These are phyloP conservation scores for Montipora sp. DNA, from an alignment of 64 coral and sea anemone species.

Conservation along the genomic window DNA sequence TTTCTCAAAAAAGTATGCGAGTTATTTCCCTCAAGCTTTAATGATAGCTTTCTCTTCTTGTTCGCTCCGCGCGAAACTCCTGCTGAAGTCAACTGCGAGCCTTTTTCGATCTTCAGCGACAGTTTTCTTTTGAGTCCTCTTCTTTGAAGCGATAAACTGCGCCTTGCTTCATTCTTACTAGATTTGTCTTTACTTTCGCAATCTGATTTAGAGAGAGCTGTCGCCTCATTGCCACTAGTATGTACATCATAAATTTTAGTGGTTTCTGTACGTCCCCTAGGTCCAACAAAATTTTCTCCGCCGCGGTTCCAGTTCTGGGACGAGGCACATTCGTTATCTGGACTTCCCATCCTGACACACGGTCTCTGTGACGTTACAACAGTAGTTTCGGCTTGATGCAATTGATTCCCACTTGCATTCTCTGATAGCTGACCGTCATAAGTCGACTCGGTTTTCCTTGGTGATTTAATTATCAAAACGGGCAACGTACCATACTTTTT, in stretches of 20 bases:
- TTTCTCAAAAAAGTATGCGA: background rate
- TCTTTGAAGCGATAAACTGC: background rate
- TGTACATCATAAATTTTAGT: background rate
- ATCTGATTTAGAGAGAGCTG: background rate
- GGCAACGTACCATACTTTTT: constrained; percentile 25
- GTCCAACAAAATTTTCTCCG: background rate
- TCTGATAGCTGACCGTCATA: background rate
- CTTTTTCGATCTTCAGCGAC: background rate
- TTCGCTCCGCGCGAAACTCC: background rate
- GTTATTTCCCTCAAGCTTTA: background rate
- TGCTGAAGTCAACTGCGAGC: background rate
- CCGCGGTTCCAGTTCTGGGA: constrained; percentile 2
- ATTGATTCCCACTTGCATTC: background rate
- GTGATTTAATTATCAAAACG: constrained; percentile 21
- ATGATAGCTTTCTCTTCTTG: constrained; percentile 47
- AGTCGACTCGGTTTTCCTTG: background rate
- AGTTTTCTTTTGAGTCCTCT: constrained; percentile 27
- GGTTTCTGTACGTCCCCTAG: background rate
- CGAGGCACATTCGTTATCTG: background rate
- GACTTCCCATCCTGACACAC: background rate
- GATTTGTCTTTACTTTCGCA: background rate
- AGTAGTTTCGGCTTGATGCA: background rate
- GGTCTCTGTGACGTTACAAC: background rate
- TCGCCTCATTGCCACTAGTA: background rate
- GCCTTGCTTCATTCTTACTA: background rate